Evolutionary conservation across 2,113 vertebrate species (phyloP).

Genomic region (Tapirus terrestris): DNA sequence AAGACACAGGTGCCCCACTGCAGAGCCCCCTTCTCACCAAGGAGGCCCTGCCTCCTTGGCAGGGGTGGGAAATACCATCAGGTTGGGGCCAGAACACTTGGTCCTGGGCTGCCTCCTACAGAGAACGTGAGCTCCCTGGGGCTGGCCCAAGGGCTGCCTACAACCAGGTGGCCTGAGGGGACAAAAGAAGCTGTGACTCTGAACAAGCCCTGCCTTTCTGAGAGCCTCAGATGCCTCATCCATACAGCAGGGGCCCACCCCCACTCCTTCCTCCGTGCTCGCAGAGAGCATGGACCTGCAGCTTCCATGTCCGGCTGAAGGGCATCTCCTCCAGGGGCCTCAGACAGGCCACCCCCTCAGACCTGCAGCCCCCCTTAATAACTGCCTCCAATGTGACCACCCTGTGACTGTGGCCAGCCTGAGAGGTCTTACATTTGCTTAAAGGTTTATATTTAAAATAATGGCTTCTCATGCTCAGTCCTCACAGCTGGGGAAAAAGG

Average conservation of each 20-base stretch:
- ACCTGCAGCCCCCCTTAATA: background rate
- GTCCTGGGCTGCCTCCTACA: rapidly evolving
- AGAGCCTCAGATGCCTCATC: rapidly evolving
- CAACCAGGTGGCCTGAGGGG: background rate
- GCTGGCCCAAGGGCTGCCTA: background rate
- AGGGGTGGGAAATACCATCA: background rate
- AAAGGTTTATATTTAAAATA: background rate
- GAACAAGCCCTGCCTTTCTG: background rate
- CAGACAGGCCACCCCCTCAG: background rate
- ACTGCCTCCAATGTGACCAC: background rate
- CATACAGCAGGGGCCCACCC: rapidly evolving
- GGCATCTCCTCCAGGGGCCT: background rate
- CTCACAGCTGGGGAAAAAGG: background rate
- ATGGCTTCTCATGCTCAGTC: background rate
- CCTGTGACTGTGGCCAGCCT: background rate
- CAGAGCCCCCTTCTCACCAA: background rate
- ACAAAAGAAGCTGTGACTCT: background rate
- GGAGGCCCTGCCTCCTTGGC: background rate
- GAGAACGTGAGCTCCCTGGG: background rate
- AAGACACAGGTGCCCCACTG: background rate
- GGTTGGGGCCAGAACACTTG: rapidly evolving
- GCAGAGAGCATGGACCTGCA: background rate
- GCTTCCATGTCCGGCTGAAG: background rate
- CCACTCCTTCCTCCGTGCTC: rapidly evolving
- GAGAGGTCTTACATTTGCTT: background rate